Base-by-base conservation (phyloP, 2,113 vertebrate genomes). In the Syrmaticus mikado region DNA sequence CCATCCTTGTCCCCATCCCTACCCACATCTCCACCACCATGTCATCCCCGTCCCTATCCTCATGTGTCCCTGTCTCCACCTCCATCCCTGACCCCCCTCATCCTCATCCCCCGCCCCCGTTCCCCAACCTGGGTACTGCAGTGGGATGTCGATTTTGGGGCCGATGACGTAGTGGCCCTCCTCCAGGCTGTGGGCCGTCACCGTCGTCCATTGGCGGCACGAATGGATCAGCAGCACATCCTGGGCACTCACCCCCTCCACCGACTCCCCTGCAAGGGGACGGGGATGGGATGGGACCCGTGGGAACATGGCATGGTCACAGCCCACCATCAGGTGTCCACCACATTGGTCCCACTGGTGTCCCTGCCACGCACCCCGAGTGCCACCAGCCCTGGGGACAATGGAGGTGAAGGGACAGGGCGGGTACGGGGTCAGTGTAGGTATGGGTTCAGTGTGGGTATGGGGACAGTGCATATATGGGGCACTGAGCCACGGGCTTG, bases 91-190 rank as follows among this genome's bases (percentile, higher is more conserved):
- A 32, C 50, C 50, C n/a, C n/a, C n/a, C n/a, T n/a, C 36, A 30
- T 11, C n/a, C 28, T 60, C 86, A 58, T n/a, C n/a, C n/a, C n/a
- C n/a, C n/a, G n/a, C n/a, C 17, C 30, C 41, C 20, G 17, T n/a
- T 5, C 22, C 60, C 77, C 61, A 97, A 99, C 99, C 99, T 98
- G 99, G 99, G 94, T 99, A 99, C 91, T 99, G 99, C 72, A 99
- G 98, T 5, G 99, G 99, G 96, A 99, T 99, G 98, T 99, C 99
- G 70, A 99, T 99, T 97, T 99, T 99, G 96, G 99, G 99, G 70
- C 99, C 99, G 10, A 99, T 98, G 92, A 99, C 99, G 15, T 99
- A 99, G 97, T 99, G 99, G 24, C 99, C 99, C 95, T 99, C 99
- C 96, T 99, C 99, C 93, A 99, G 97, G 87, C 98, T 99, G 97